phyloP scores from a whole-genome alignment of 2,888 invertebrate species.

The Lasioglossum leucozonium region DNA sequence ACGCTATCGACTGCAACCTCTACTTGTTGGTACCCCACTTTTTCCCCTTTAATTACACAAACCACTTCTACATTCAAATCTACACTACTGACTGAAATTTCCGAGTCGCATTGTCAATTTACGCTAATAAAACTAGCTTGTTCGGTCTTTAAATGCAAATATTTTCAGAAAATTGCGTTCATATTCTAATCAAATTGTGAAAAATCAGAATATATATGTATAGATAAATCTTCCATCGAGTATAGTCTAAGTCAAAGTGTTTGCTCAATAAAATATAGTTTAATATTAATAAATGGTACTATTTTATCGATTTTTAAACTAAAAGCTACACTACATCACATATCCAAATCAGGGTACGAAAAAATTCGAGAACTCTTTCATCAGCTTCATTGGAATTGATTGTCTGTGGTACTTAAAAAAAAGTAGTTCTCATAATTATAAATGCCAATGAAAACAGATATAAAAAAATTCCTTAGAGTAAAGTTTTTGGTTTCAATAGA shows the following conservation, averaged over 20 bases:
- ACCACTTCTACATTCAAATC: not conserved
- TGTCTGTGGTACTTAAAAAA: too few species aligned
- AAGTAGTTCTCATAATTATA: too few species aligned
- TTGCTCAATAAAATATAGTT: too few species aligned
- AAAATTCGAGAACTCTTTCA: too few species aligned
- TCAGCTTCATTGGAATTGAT: too few species aligned
- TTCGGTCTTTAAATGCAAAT: not conserved
- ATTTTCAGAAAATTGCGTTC: not conserved
- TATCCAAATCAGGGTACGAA: too few species aligned
- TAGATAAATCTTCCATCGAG: not conserved
- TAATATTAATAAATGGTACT: not conserved
- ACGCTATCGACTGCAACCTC: conserved; percentile 40
- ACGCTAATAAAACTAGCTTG: not conserved
- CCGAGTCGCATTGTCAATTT: not conserved
- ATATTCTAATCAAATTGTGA: not conserved
- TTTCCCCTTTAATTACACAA: not conserved
- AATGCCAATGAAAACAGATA: too few species aligned
- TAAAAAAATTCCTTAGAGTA: too few species aligned
- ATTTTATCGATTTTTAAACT: too few species aligned
- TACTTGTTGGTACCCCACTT: conserved; percentile 13
- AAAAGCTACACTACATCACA: too few species aligned
- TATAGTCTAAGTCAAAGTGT: not conserved
- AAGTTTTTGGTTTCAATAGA: too few species aligned
- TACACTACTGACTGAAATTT: not conserved
- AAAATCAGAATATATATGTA: not conserved